phyloP scores from a whole-genome alignment of 2,888 invertebrate species.

The Agonopterix subpropinquella region DNA sequence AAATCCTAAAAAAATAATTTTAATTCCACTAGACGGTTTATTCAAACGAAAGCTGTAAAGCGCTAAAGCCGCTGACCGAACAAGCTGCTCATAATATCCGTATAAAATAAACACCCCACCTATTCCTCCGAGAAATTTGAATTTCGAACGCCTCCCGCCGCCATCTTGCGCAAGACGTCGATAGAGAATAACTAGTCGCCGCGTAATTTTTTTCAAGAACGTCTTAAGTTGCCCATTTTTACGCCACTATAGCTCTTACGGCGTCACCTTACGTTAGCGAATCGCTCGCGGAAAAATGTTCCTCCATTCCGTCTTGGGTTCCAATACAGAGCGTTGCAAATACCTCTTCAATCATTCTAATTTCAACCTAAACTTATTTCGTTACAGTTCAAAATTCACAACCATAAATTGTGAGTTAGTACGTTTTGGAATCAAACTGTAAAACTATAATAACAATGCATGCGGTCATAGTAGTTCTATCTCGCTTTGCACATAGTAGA shows the following conservation, averaged over 20 bases:
- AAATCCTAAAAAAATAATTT: too few species aligned
- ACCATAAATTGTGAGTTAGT: slow-evolving; percentile 13
- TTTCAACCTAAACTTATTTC: neutral
- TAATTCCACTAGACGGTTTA: slow-evolving; percentile 25
- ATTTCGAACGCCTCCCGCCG: slow-evolving; percentile 67
- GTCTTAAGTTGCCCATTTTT: slow-evolving; percentile 72
- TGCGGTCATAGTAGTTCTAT: slow-evolving; percentile 42
- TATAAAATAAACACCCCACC: slow-evolving; percentile 53
- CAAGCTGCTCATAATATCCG: slow-evolving; percentile 17
- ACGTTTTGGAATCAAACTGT: slow-evolving; percentile 16
- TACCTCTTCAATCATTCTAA: rapidly evolving
- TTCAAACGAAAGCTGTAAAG: slow-evolving; percentile 26
- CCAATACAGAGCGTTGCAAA: slow-evolving; percentile 20
- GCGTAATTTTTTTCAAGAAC: slow-evolving; percentile 66
- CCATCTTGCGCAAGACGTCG: slow-evolving; percentile 74
- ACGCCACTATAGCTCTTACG: slow-evolving; percentile 71
- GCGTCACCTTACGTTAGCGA: slow-evolving; percentile 63
- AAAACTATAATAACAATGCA: slow-evolving; percentile 70
- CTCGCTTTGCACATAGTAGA: slow-evolving; percentile 34
- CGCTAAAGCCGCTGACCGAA: slow-evolving; percentile 36
- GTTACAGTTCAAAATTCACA: neutral
- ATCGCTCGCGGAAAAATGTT: slow-evolving; percentile 72
- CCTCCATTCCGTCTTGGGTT: slow-evolving; percentile 43
- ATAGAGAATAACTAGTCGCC: slow-evolving; percentile 68
- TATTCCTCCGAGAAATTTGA: slow-evolving; percentile 72